Percentiles rank a stretch among this genome's conserved stretches.
Evolutionary conservation across 2,113 vertebrate genomes (phyloP).

Genomic region (Myrmophylax atrothorax): DNA sequence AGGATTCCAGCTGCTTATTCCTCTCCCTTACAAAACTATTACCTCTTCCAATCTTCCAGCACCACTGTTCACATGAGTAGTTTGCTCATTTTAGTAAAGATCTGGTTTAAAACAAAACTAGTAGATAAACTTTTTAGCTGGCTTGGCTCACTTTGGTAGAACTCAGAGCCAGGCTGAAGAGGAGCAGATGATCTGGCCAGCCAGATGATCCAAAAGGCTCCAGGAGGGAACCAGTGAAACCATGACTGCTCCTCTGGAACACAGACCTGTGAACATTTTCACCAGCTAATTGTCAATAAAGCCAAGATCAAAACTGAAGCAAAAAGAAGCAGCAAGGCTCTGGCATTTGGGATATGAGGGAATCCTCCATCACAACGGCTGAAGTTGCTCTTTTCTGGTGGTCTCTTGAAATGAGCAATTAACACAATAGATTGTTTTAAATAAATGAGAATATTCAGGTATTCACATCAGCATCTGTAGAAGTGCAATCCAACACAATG

Average conservation of each 20-base stretch:
- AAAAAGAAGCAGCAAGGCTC: not conserved
- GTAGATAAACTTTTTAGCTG: not conserved
- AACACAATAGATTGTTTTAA: not conserved
- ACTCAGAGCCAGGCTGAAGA: not conserved
- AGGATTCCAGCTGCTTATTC: not conserved
- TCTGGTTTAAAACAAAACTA: not conserved
- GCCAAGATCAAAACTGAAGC: not conserved
- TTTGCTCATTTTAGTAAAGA: not conserved
- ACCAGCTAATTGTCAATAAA: not conserved
- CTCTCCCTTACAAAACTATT: not conserved
- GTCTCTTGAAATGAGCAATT: not conserved
- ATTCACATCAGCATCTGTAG: not conserved
- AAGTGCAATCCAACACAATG: not conserved
- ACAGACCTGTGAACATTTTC: not conserved
- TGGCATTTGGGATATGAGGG: not conserved
- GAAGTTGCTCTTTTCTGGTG: not conserved
- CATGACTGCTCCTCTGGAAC: not conserved
- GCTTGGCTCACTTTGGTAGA: not conserved
- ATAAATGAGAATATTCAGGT: not conserved
- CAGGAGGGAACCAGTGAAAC: not conserved
- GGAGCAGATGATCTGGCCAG: not conserved
- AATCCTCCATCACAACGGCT: not conserved
- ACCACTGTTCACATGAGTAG: not conserved
- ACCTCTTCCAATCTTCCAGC: not conserved
- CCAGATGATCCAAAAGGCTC: not conserved